Evolutionary conservation across 2,888 invertebrate species (phyloP).

Genomic region (Scaptomyza polygonia): DNA sequence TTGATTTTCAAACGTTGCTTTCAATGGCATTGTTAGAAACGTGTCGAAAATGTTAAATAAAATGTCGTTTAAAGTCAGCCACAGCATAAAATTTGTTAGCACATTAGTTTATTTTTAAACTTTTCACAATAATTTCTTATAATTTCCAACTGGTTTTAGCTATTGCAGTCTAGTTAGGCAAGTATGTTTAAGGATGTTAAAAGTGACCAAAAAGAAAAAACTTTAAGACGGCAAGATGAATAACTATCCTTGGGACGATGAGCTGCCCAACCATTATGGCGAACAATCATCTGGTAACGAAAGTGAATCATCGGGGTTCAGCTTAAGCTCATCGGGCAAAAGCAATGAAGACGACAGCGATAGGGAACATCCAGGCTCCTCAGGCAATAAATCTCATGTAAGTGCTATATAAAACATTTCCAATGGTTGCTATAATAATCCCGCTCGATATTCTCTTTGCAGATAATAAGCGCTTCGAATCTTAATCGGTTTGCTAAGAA

Average conservation of each 20-base stretch:
- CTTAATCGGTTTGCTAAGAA: conserved; percentile 45
- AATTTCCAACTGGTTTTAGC: conserved; percentile 26
- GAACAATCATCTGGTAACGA: conserved; percentile 36
- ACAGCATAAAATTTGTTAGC: conserved; percentile 12
- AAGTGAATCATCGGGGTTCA: conserved; percentile 18
- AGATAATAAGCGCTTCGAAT: conserved; percentile 37
- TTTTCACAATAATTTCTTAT: background rate
- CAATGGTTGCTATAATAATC: background rate
- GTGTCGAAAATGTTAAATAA: conserved; percentile 15
- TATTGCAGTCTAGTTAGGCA: background rate
- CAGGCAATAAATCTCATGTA: conserved; percentile 35
- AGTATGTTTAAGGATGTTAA: background rate
- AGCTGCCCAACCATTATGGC: conserved; percentile 26
- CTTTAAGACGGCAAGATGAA: background rate
- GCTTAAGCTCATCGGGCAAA: conserved; percentile 37
- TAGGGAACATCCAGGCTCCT: conserved; percentile 26
- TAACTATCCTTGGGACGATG: conserved; percentile 35
- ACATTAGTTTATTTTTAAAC: too few relatives aligned
- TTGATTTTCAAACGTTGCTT: conserved; percentile 11
- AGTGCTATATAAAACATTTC: conserved; percentile 4
- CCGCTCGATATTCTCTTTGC: background rate
- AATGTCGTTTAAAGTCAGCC: background rate
- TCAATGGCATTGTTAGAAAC: conserved; percentile 14
- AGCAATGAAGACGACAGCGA: conserved; percentile 21
- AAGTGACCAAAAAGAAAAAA: too few relatives aligned